Conservation (phyloP, 2,797 vertebrate genomes). For the Myotis vivesi region DNA sequence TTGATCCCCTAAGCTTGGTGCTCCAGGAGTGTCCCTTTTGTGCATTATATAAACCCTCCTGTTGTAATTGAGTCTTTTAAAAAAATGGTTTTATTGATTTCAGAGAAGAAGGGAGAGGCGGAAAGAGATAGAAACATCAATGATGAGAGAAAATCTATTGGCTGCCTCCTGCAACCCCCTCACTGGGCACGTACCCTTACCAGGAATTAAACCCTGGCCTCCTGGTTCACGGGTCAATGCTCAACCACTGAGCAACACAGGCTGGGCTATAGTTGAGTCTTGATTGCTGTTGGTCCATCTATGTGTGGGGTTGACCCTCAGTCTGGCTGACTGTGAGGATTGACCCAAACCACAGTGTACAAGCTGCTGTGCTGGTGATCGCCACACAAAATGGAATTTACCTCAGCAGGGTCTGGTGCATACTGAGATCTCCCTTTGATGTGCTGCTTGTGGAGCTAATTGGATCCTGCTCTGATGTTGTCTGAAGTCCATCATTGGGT, state of each 20-base stretch:
- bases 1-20: not conserved
- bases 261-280: not conserved
- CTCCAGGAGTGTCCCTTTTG: not conserved
- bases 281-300: not conserved
- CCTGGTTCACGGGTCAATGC: not conserved
- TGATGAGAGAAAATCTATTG: not conserved
- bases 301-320: too few species aligned
- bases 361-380: not conserved
- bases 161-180: not conserved
- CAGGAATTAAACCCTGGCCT: not conserved
- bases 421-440: not conserved
- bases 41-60: not conserved
- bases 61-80: not conserved
- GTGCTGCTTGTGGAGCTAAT: not conserved
- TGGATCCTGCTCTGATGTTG: not conserved
- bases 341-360: not conserved
- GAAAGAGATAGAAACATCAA: not conserved
- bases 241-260: not conserved
- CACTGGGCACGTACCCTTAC: not conserved
- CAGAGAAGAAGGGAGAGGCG: not conserved
- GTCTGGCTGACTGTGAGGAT: not conserved
- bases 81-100: not conserved
- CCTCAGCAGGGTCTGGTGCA: not conserved
- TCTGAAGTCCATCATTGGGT: not conserved
- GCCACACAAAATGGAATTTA: not conserved